Base-by-base conservation (phyloP, 2,797 vertebrate genomes). In the Phoxinus dragarum region DNA sequence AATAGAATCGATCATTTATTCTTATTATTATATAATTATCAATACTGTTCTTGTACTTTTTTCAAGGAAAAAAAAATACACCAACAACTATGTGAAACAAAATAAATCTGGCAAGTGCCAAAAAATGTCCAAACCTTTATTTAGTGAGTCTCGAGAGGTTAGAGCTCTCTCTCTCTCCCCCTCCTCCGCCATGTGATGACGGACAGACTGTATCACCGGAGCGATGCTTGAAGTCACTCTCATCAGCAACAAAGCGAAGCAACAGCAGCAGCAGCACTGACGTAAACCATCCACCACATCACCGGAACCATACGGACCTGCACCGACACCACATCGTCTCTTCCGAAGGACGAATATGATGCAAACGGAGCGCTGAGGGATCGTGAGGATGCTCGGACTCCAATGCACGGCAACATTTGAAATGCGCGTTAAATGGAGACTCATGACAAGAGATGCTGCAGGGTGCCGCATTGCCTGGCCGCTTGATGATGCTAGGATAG, bases 381-480 rank as follows among this genome's bases (percentile, higher is more conserved):
- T 86, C 85, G 89, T 89, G 56, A 61, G 14, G 82, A 86, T 91
- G 86, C 88, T 87, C 89, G 47, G 84, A 87, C 54, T 86, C 84
- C 88, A 69, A 86, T 89, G 87, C 81, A 59, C 8, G 80, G 87
- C 87, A 87, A 88, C 90, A 83, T 91, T 88, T 91, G 92, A 93
- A 88, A 94, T 85, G 90, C 86, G 86, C 79, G 80, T 66, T 90
- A 90, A 88, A 89, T 89, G 81, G 88, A 93, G 86, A 89, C 86
- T 90, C 91, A 89, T 92, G 91, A 81, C 92, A 93, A 91, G 92
- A 92, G 92, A 91, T 94, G 94, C 94, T 93, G 91, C 95, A 94
- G 95, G 95, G 93, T 94, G 94, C 95, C 96, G 96, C 96, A 97
- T 94, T 94, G 96, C 94, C 92, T 94, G 90, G 90, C 87, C 88